Conservation (phyloP, 1,140 invertebrate genomes). For the Drosophila asahinai region DNA sequence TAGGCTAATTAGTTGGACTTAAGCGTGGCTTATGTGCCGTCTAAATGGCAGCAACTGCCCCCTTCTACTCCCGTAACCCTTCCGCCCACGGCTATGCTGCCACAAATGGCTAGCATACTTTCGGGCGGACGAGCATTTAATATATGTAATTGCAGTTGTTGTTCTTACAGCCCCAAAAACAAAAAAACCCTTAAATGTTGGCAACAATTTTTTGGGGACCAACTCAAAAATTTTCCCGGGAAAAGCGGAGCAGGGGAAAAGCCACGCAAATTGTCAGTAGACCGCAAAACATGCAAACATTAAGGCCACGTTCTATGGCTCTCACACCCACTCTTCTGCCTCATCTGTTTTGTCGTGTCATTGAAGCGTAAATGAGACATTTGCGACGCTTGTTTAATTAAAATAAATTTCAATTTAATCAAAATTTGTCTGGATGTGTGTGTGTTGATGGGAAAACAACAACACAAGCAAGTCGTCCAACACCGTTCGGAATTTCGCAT, state of each 20-base stretch:
- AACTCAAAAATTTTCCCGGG: slow-evolving; percentile 31
- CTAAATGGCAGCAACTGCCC: slow-evolving; percentile 32
- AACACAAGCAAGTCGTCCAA: slow-evolving; percentile 16
- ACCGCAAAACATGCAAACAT: slow-evolving; percentile 74
- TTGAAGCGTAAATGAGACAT: slow-evolving; percentile 82
- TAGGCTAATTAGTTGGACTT: slow-evolving; percentile 80
- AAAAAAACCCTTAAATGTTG: slow-evolving; percentile 36
- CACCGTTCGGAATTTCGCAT: slow-evolving; percentile 70
- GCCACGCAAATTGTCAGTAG: slow-evolving; percentile 62
- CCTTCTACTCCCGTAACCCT: neutral
- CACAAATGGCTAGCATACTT: slow-evolving; percentile 58
- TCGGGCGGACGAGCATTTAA: slow-evolving; percentile 51
- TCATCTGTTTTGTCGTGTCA: slow-evolving; percentile 65
- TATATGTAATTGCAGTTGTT: slow-evolving; percentile 70
- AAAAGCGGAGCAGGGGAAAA: neutral
- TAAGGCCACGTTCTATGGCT: slow-evolving; percentile 51
- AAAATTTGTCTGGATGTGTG: slow-evolving; percentile 60
- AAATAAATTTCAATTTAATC: slow-evolving; percentile 84
- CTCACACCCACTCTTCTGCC: slow-evolving; percentile 4
- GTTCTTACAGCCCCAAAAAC: slow-evolving; percentile 29
- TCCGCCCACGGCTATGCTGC: slow-evolving; percentile 14
- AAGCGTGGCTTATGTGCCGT: slow-evolving; percentile 61
- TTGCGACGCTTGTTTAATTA: slow-evolving; percentile 83
- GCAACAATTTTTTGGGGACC: slow-evolving; percentile 48
- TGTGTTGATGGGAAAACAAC: neutral